Evolutionary conservation across 2,113 vertebrate species (phyloP), one percentile per base, ranked within the genome.

Genomic region (Lethenteron reissneri): DNA sequence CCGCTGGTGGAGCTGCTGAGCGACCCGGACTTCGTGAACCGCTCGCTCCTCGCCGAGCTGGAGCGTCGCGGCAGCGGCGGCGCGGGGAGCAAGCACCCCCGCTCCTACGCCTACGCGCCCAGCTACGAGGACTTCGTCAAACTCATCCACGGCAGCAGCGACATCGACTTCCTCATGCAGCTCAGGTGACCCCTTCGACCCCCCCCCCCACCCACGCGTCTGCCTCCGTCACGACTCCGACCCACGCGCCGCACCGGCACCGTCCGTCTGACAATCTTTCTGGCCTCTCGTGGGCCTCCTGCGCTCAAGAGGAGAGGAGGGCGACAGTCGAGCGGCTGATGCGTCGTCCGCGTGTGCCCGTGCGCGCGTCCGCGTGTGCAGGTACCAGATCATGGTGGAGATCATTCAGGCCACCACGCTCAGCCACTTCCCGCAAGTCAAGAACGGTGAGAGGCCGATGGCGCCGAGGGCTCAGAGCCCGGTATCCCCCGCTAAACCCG

Each of bases 71-170:
- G 41, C 25, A 3, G 25, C 25, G 91, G 95, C 77, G 89, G 90
- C 81, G 80, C 87, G 83, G 89, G 83, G 62, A 89, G 90, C 71
- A 90, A 87, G 76, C 94, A 97, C 83, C 95, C 89, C 80, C 89
- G 91, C 81, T 87, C 89, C 75, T 99, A 99, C 80, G 92, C 89
- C 71, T 97, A 99, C 41, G 88, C 94, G 71, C 88, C 92, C 77
- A 97, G 91, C 73, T 97, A 99, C 12, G 94, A 99, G 79, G 92
- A 97, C 76, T 99, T 99, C 81, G 87, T 99, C 83, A 99, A 97
- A 77, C 88, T 99, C 72, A 99, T 99, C 80, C 90, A 84, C 78
- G 86, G 85, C 81, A 95, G 83, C 77, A 80, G 88, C 0, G 92
- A 99, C 76, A 78, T 94, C 70, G 87, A 92, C 75, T 99, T 99